phyloP scores from a whole-genome alignment of 2,113 vertebrate species.

The Microtus ochrogaster region DNA sequence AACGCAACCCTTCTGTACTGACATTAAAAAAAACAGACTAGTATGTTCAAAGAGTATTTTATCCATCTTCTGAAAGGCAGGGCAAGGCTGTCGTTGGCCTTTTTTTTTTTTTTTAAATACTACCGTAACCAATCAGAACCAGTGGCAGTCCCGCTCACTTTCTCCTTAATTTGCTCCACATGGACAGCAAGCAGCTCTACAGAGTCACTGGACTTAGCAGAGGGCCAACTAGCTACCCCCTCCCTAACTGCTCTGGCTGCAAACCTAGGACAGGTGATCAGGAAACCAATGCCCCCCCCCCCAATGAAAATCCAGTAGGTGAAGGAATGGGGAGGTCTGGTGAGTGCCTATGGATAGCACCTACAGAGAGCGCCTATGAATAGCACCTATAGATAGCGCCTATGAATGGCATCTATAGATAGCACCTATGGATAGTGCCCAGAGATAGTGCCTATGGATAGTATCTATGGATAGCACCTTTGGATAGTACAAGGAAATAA shows the following conservation, averaged over 20 bases:
- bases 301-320: slow-evolving; percentile 14
- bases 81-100: slow-evolving; percentile 32
- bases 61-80: slow-evolving; percentile 83
- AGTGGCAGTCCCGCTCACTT: slow-evolving; percentile 74
- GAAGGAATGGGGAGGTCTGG: not conserved
- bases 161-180: slow-evolving; percentile 85
- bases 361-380: no score
- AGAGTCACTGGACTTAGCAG: slow-evolving; percentile 27
- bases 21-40: slow-evolving; percentile 81
- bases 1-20: slow-evolving; percentile 89
- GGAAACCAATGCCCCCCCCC: not conserved
- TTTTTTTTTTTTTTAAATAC: slow-evolving; percentile 71
- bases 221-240: not conserved
- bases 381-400: no score
- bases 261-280: slow-evolving; percentile 79
- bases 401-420: no score
- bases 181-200: slow-evolving; percentile 64
- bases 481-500: not conserved
- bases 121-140: slow-evolving; percentile 88
- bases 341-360: not conserved
- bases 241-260: not conserved
- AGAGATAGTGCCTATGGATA: no score
- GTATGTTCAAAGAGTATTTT: slow-evolving; percentile 88
- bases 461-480: no score
- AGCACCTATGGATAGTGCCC: no score